These are phyloP conservation scores for Gadopsis bispinosus DNA, from an alignment of 2,797 vertebrate species.

Conservation along the genomic window DNA sequence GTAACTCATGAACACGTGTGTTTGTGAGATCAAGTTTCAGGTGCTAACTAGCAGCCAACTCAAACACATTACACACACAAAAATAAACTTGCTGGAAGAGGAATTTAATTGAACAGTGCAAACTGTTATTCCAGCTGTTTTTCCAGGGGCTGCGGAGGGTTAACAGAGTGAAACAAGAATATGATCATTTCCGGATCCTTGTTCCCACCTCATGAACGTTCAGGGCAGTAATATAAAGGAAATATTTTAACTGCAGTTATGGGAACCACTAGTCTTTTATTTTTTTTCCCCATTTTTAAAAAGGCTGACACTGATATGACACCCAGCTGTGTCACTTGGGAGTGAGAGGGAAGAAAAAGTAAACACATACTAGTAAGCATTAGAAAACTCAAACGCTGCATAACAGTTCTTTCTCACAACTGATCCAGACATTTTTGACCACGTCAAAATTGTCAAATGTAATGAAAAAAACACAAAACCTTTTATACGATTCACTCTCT, in stretches of 20 bases:
- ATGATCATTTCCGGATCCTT: neutral
- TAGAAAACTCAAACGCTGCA: neutral
- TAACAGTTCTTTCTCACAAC: neutral
- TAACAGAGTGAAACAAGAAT: neutral
- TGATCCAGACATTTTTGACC: neutral
- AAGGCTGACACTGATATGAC: neutral
- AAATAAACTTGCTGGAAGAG: neutral
- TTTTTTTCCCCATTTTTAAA: neutral
- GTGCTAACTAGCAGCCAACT: conserved; percentile 7
- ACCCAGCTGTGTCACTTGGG: too few species aligned
- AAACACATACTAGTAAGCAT: neutral
- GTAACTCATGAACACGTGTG: conserved; percentile 22
- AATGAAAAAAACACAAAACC: too few species aligned
- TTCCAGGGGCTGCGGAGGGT: neutral
- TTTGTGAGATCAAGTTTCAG: conserved; percentile 20
- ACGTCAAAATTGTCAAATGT: too few species aligned
- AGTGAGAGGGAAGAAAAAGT: neutral
- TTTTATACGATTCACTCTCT: too few species aligned
- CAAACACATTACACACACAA: conserved; percentile 14
- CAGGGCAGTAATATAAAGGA: neutral
- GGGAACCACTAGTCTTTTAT: neutral
- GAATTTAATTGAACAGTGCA: neutral
- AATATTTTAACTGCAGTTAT: neutral
- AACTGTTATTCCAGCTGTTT: conserved; percentile 23
- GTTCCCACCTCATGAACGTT: neutral